A percentile compares a stretch with the other conserved stretches of the same genome.
Evolutionary conservation across 1,140 invertebrate species (phyloP).

Genomic region (Drosophila busckii): DNA sequence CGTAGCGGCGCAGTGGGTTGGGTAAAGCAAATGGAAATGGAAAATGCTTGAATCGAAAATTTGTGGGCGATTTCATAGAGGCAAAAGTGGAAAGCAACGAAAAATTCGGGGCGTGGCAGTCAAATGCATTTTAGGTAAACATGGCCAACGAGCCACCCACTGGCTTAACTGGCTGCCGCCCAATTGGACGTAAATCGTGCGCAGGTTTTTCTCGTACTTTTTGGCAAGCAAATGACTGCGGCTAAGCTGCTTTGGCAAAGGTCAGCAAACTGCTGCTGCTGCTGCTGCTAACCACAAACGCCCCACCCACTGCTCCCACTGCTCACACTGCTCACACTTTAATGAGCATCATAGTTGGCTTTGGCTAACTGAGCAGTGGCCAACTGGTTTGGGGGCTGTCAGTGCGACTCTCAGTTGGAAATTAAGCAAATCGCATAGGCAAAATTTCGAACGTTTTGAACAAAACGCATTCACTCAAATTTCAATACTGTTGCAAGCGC

Average conservation of each 20-base stretch:
- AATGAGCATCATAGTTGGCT: no score
- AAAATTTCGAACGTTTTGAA: constrained; percentile 12
- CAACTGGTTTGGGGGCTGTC: background rate
- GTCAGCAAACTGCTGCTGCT: constrained; percentile 64
- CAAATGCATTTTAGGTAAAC: constrained; percentile 70
- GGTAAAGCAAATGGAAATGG: constrained; percentile 44
- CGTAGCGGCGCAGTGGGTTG: no score
- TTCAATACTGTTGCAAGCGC: background rate
- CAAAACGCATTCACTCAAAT: background rate
- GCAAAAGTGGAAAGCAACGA: constrained; percentile 56
- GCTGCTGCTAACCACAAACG: no score
- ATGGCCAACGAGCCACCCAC: constrained; percentile 17
- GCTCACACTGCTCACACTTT: no score
- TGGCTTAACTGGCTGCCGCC: constrained; percentile 59
- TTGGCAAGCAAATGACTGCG: constrained; percentile 66
- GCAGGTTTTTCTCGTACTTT: constrained; percentile 33
- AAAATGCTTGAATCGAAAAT: constrained; percentile 54
- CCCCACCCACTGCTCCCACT: no score
- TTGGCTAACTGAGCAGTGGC: background rate
- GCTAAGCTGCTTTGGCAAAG: constrained; percentile 43
- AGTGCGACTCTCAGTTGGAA: background rate
- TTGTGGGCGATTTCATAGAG: no score
- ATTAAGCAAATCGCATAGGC: constrained; percentile 3
- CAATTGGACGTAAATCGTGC: constrained; percentile 72
- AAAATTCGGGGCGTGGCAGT: constrained; percentile 14